Evolutionary conservation across 2,888 invertebrate genomes (phyloP), one percentile per base, ranked within the genome.

Genomic region (Catocala nupta): DNA sequence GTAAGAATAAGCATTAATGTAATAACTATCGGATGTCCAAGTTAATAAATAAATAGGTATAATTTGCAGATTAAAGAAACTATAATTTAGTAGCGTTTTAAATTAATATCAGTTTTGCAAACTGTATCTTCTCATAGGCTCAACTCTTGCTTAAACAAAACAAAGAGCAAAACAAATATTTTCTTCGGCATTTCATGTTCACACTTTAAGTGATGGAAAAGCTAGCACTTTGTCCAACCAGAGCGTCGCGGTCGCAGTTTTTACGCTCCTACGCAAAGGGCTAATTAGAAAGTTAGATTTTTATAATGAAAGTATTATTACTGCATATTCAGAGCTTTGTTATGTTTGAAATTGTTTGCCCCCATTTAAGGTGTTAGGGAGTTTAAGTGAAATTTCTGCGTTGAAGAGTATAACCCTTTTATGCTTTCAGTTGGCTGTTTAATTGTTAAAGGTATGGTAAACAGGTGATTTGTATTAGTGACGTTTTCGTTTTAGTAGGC

Each of bases 221-320:
- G 66, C 69, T 71, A 77, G 80, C 81, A 84, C 83, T 84, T 81
- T 80, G 84, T 81, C 77, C 73, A 77, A 83, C 77, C 79, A 77
- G 74, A 78, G 73, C 67, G 65, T 70, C 78, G 80, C 73, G 83
- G 78, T 78, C 76, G 68, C 77, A 81, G 80, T 83, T 85, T 86
- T 83, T 85, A 75, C 80, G 68, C 71, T 80, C 59, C 71, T 60
- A 69, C 68, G 78, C 81, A 82, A 85, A 87, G 83, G 85, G 82
- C 84, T 89, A 89, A 89, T 89, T 89, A 89, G 78, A 87, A 89
- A 84, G 85, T 86, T 83, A 86, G 80, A 84, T 87, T 86, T 85
- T 81, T 80, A 73, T 74, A 81, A 83, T 80, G 77, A 81, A 80
- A 79, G 71, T 73, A 77, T 81, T 79, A 80, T 77, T 80, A 70